A percentile compares a stretch with the other conserved stretches of the same genome.
Evolutionary conservation across 2,888 invertebrate genomes (phyloP).

Genomic region (Megalurothrips usitatus): DNA sequence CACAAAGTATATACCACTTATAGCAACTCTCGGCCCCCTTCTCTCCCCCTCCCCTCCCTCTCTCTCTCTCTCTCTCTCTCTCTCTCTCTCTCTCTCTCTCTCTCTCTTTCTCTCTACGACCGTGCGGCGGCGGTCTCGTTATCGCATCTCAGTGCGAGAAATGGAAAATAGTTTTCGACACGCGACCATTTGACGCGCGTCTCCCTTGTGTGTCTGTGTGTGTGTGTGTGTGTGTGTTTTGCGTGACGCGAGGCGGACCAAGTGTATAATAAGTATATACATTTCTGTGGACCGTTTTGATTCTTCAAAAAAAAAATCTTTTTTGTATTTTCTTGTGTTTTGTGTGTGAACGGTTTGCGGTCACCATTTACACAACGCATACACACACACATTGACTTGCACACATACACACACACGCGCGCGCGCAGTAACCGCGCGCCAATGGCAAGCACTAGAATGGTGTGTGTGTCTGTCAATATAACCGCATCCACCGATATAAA

Average conservation of each 20-base stretch:
- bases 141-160: not conserved
- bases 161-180: not conserved
- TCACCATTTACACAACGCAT: too few species aligned
- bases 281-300: not conserved
- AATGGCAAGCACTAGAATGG: too few species aligned
- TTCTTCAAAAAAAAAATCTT: not conserved
- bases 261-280: not conserved
- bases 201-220: not conserved
- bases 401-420: too few species aligned
- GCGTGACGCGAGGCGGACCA: not conserved
- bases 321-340: not conserved
- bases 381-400: too few species aligned
- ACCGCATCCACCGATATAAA: too few species aligned
- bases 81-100: not conserved
- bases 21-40: too few species aligned
- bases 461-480: too few species aligned
- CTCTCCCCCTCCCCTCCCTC: not conserved
- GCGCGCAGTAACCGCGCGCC: too few species aligned
- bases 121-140: not conserved
- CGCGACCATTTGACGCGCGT: not conserved
- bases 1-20: not conserved
- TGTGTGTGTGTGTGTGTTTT: not conserved
- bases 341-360: not conserved
- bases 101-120: not conserved
- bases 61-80: conserved; percentile 22